Conservation (phyloP, 2,888 invertebrate genomes). For the Tubiluchus corallicola region DNA sequence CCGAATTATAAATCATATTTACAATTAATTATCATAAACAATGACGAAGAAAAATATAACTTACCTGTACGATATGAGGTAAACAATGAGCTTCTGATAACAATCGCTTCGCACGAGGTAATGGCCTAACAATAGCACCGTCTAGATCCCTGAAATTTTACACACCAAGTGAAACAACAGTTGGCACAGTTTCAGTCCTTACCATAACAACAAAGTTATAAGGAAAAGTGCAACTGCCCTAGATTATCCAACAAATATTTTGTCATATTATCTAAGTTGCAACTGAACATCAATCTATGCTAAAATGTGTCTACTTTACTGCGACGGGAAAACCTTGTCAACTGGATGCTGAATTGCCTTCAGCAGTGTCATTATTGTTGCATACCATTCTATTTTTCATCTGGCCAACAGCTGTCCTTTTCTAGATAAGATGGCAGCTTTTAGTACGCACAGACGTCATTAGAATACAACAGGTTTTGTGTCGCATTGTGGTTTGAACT, state of each 20-base stretch:
- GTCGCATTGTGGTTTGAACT: too few relatives aligned
- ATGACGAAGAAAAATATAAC: conserved; percentile 1
- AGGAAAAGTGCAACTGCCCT: conserved; percentile 9
- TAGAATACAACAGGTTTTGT: too few relatives aligned
- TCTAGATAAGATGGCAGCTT: too few relatives aligned
- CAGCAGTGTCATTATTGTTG: too few relatives aligned
- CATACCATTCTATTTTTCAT: too few relatives aligned
- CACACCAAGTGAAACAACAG: conserved; percentile 15
- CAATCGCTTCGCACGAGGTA: conserved; percentile 73
- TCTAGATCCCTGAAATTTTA: conserved; percentile 58
- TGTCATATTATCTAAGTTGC: neutral
- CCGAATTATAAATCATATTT: neutral
- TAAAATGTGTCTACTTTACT: too few relatives aligned
- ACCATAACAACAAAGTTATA: neutral
- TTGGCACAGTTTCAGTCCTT: neutral
- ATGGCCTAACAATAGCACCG: conserved; percentile 82
- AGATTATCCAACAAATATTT: neutral
- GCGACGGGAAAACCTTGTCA: too few relatives aligned
- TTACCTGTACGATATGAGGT: conserved; percentile 64
- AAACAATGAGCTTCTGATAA: conserved; percentile 70
- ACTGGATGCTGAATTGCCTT: too few relatives aligned
- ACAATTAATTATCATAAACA: conserved; percentile 5
- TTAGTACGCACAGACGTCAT: too few relatives aligned
- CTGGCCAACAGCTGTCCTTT: too few relatives aligned
- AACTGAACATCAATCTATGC: too few relatives aligned